Conservation (phyloP, 2,113 vertebrate genomes). For the Seriola dumerili region DNA sequence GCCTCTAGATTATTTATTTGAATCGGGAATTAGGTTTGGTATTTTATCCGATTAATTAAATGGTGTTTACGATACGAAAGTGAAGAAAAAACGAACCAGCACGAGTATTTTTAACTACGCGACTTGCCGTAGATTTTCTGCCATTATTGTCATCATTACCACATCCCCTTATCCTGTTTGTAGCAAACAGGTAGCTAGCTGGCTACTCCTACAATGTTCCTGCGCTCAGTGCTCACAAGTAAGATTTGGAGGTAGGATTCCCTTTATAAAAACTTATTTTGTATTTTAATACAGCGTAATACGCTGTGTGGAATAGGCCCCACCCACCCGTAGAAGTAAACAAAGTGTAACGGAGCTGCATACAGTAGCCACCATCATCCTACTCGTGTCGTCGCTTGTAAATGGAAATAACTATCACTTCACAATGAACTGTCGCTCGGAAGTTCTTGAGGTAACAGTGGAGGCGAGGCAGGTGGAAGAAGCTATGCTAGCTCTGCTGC, state of each 20-base stretch:
- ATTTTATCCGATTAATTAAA: accelerated
- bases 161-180: conserved; percentile 26
- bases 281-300: background rate
- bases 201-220: background rate
- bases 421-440: conserved; percentile 95
- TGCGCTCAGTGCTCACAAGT: accelerated
- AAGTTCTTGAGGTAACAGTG: conserved; percentile 96
- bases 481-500: conserved; percentile 91
- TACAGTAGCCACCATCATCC: background rate
- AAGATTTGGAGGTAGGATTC: background rate
- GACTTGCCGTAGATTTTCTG: conserved; percentile 62
- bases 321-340: conserved; percentile 53
- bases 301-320: background rate
- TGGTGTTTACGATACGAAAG: accelerated
- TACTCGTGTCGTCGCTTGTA: background rate
- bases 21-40: accelerated
- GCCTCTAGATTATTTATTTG: accelerated
- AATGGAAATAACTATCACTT: conserved; percentile 36
- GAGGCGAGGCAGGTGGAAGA: conserved; percentile 97
- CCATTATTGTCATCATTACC: conserved; percentile 6
- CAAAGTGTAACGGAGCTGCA: conserved; percentile 33
- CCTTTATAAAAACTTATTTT: background rate
- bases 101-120: background rate
- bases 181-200: conserved; percentile 35
- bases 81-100: background rate